A percentile compares a stretch with the other conserved stretches of the same genome.
Conservation (phyloP, 2,113 vertebrate species). For the Otolemur garnettii region DNA sequence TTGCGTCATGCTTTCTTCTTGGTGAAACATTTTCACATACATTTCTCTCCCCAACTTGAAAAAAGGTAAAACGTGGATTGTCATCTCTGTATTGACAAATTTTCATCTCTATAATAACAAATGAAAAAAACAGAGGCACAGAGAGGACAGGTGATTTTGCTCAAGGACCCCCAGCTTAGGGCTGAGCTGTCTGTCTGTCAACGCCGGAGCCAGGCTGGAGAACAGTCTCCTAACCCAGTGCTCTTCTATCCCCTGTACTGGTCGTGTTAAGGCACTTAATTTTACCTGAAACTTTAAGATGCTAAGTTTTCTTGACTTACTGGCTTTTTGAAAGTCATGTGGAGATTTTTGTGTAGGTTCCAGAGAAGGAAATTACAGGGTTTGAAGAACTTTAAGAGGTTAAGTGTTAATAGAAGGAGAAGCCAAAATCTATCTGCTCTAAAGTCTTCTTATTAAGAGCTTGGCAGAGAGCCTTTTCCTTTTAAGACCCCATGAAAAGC, state of each 20-base stretch:
- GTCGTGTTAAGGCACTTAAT: neutral
- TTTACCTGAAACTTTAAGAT: neutral
- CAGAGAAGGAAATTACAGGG: constrained; percentile 55
- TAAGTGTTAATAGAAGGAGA: constrained; percentile 49
- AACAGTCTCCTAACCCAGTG: fast-evolving
- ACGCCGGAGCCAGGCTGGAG: neutral
- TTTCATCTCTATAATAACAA: neutral
- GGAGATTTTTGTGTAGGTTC: constrained; percentile 62
- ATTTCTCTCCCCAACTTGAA: neutral
- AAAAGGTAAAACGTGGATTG: neutral
- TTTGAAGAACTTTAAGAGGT: constrained; percentile 1
- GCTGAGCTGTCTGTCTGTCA: no score
- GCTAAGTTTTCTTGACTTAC: neutral
- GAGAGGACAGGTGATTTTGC: neutral
- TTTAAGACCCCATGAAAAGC: neutral
- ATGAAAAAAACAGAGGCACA: neutral
- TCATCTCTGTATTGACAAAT: neutral
- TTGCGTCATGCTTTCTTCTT: neutral
- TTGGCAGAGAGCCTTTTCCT: constrained; percentile 59
- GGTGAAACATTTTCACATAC: neutral
- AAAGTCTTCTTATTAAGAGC: constrained; percentile 56
- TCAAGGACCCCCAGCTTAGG: neutral
- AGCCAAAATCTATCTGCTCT: constrained; percentile 48
- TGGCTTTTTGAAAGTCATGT: constrained; percentile 53
- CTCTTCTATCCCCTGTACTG: neutral